Evolutionary conservation across 2,797 vertebrate species (phyloP), one percentile per base, ranked within the genome.

Genomic region (Echeneis naucrates): DNA sequence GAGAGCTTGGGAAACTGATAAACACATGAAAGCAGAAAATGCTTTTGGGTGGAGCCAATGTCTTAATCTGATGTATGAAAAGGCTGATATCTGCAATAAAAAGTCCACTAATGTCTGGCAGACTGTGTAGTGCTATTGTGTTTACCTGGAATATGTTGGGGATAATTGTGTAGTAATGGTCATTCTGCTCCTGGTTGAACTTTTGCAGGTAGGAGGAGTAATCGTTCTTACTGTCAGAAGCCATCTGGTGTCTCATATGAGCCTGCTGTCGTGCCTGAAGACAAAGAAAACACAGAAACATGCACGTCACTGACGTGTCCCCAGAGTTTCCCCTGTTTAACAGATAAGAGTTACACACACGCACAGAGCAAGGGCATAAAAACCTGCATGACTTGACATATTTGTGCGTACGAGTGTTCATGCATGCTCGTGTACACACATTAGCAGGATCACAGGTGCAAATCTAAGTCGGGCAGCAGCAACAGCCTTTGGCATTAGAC

Each of bases 101-200:
- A 51, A 37, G 47, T 4, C 11, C 17, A 38, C 10, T 14, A 9
- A 51, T 59, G 27, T 4, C 13, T 24, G 24, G 8, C 30, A 11
- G 5, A 4, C 14, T 45, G 23, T 23, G n/a, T 2, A 8, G 21
- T 33, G 52, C 5, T 44, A 12, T 33, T 27, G 8, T 24, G 35
- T 77, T 75, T 82, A 93, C 92, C 92, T 98, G 98, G 85, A 98
- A 99, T 86, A 98, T 97, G 88, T 72, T 95, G 75, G 98, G 98
- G 86, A 99, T 97, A 82, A 97, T 86, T 3, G 96, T 97, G 68
- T 95, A 94, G 89, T 99, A 99, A 94, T 98, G 97, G 2, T 98
- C 97, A 7, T 95, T 96, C 89, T 99, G 98, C 84, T 99, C 97
- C 10, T 94, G 96, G 95, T 99, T 99, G 93, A 98, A 99, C 84